Percentiles rank a stretch among this genome's conserved stretches.
phyloP scores from a whole-genome alignment of 1,140 invertebrate species.

The Steinernema feltiae region DNA sequence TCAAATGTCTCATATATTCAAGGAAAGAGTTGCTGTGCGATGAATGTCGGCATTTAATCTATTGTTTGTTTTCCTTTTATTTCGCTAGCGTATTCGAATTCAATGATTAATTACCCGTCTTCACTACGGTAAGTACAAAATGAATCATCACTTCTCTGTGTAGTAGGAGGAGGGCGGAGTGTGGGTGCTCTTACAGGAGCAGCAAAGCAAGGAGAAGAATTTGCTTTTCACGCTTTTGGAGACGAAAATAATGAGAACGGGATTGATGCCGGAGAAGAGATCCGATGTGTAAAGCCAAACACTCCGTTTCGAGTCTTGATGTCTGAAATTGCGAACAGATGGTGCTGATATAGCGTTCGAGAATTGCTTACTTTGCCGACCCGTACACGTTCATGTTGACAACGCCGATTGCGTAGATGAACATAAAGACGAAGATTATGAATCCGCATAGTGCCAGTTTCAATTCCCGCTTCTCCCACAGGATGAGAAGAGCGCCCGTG shows the following conservation, averaged over 20 bases:
- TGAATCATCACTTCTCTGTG: neutral
- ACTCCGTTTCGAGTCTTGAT: neutral
- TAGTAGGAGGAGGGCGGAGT: conserved; percentile 1
- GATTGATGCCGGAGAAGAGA: conserved; percentile 8
- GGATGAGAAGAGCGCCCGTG: neutral
- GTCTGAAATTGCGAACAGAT: neutral
- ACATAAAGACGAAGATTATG: conserved; percentile 1
- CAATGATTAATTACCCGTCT: neutral
- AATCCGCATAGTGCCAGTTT: neutral
- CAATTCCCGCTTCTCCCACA: neutral
- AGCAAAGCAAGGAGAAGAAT: neutral
- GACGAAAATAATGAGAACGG: neutral
- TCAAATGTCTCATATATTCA: no score
- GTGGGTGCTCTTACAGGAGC: neutral
- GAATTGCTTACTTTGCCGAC: neutral
- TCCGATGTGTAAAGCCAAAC: neutral
- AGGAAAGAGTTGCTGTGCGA: no score
- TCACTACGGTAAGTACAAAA: neutral
- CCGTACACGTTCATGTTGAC: conserved; percentile 5
- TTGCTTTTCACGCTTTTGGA: neutral
- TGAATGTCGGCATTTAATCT: neutral
- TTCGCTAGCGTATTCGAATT: neutral
- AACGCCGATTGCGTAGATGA: neutral
- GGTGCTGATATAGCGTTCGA: neutral
- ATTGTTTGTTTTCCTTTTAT: neutral